phyloP scores from a whole-genome alignment of 2,888 invertebrate species.

The Thymelicus acteon region DNA sequence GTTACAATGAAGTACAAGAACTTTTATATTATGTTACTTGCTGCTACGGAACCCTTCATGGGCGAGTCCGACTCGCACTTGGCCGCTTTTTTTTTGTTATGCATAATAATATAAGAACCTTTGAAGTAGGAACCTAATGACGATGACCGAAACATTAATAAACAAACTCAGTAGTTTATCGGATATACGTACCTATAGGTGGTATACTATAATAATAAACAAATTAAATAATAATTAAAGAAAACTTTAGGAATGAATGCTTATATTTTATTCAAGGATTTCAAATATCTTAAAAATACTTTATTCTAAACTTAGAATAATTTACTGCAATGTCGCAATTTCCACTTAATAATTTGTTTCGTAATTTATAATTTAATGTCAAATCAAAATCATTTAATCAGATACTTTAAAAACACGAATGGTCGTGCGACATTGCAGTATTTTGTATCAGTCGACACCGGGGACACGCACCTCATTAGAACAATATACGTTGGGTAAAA shows the following conservation, averaged over 20 bases:
- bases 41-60: no score
- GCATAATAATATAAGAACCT: no score
- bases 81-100: no score
- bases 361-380: neutral
- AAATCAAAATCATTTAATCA: slow-evolving; percentile 2
- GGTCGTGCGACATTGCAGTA: slow-evolving; percentile 48
- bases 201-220: no score
- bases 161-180: no score
- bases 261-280: slow-evolving; percentile 54
- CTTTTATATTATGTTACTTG: no score
- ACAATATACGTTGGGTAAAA: neutral
- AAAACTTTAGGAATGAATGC: slow-evolving; percentile 33
- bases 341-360: slow-evolving; percentile 22
- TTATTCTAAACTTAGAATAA: slow-evolving; percentile 43
- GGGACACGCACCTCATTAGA: neutral
- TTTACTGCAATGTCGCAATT: slow-evolving; percentile 50
- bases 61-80: no score
- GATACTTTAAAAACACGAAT: neutral
- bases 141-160: no score
- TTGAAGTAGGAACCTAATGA: no score
- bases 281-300: slow-evolving; percentile 61
- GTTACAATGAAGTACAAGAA: no score
- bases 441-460: slow-evolving; percentile 2
- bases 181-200: neutral
- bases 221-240: slow-evolving; percentile 19